Percentiles rank a stretch among this genome's conserved stretches.
phyloP scores from a whole-genome alignment of 2,888 invertebrate species.

The Parnassius orleans region DNA sequence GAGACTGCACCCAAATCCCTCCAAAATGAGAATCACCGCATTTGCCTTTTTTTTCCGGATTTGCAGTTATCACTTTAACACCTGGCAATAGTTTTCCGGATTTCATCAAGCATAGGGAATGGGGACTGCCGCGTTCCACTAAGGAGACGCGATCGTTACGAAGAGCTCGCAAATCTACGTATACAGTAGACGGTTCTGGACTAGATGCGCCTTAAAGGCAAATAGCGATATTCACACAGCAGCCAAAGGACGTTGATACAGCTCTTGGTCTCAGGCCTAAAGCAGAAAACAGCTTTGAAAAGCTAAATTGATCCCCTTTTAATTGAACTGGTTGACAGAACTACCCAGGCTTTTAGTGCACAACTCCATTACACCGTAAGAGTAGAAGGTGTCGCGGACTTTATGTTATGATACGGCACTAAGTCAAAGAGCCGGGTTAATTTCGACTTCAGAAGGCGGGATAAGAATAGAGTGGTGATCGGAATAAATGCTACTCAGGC shows the following conservation, averaged over 20 bases:
- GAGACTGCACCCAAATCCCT: slow-evolving; percentile 96
- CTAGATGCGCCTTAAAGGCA: slow-evolving; percentile 96
- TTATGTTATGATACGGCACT: slow-evolving; percentile 97
- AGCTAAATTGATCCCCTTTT: slow-evolving; percentile 95
- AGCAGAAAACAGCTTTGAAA: slow-evolving; percentile 97
- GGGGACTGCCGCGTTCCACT: slow-evolving; percentile 98
- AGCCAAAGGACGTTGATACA: slow-evolving; percentile 99
- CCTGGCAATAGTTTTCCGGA: slow-evolving; percentile 99
- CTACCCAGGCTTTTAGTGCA: slow-evolving; percentile 99
- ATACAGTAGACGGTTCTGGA: slow-evolving; percentile 97
- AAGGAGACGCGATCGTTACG: slow-evolving; percentile 98
- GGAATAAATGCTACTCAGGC: slow-evolving; percentile 96
- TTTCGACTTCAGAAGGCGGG: slow-evolving; percentile 98
- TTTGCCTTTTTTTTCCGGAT: slow-evolving; percentile 99
- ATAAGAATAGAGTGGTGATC: slow-evolving; percentile 99
- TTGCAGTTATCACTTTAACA: slow-evolving; percentile 99
- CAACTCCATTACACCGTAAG: slow-evolving; percentile 98
- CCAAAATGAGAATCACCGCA: slow-evolving; percentile 99
- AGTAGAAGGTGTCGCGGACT: slow-evolving; percentile 99
- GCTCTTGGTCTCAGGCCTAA: slow-evolving; percentile 96
- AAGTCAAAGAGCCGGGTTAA: slow-evolving; percentile 97
- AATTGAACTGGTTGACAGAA: slow-evolving; percentile 94
- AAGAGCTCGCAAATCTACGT: slow-evolving; percentile 97
- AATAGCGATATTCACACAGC: slow-evolving; percentile 98
- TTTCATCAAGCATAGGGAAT: slow-evolving; percentile 98